Evolutionary conservation across 1,140 invertebrate species (phyloP).

Genomic region (Diorhabda carinulata): DNA sequence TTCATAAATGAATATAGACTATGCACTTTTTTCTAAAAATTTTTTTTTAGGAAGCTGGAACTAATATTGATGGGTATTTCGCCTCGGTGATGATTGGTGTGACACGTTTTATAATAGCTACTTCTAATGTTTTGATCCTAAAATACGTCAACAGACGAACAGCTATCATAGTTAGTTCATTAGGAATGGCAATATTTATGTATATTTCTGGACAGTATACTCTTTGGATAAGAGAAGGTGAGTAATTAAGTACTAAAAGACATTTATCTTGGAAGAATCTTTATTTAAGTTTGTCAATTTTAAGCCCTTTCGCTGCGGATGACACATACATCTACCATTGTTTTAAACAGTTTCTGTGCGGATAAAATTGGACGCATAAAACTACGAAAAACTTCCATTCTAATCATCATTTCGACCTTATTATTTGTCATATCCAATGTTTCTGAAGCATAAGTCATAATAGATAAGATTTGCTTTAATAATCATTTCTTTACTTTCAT

Average conservation of each 20-base stretch:
- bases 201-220: slow-evolving; percentile 53
- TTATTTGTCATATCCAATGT: background rate
- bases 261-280: background rate
- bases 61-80: slow-evolving; percentile 40
- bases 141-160: slow-evolving; percentile 51
- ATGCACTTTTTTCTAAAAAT: background rate
- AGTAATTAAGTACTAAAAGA: background rate
- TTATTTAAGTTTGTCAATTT: no score
- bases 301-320: no score
- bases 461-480: no score
- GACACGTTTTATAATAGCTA: slow-evolving; percentile 60
- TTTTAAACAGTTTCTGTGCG: no score
- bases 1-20: no score
- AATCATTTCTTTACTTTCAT: no score
- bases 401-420: background rate
- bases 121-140: slow-evolving; percentile 53
- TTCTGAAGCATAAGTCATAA: no score
- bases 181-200: slow-evolving; percentile 55
- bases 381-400: no score
- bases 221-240: slow-evolving; percentile 46
- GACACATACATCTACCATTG: no score
- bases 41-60: slow-evolving; percentile 30
- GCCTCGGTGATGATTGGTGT: slow-evolving; percentile 61
- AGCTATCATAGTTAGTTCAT: slow-evolving; percentile 51
- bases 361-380: no score